Evolutionary conservation across 2,888 invertebrate genomes (phyloP), one percentile per base, ranked within the genome.

Genomic region (Ommatoiulus sabulosus): DNA sequence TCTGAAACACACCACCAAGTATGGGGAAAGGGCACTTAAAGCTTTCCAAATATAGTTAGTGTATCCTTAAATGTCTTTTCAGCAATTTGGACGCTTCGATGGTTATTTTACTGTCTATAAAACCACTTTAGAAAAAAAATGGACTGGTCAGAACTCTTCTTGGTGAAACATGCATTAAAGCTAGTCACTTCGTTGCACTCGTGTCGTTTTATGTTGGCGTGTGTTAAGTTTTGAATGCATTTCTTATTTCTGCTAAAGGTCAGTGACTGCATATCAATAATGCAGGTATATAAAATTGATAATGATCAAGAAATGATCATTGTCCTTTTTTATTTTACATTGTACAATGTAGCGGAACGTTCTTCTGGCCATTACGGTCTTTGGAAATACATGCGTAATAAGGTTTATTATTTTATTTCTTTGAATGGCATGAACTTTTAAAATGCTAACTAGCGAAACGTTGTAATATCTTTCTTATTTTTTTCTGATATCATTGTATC

Each of bases 31-130:
- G 80, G 80, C 35, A 35, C 35, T 80, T 80, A 24, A 3, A 80
- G 80, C 80, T 35, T 80, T 80, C 80, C 35, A 35, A 80, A 80
- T 80, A 20, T 80, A 35, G 80, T 80, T 80, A 80, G 80, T 80
- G 35, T 35, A 80, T 80, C 80, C 80, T 35, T 80, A 80, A 80
- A 80, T 80, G 80, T 12, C 80, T 80, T 80, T 80, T 80, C 80
- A 20, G 80, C 80, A 80, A 80, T 80, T 80, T 80, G 80, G 15
- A 80, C 80, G 80, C 80, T 80, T 80, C 80, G 35, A 80, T 80
- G 80, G 80, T 80, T 80, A 80, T 80, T 80, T 80, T 80, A 80
- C 80, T 80, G 80, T 35, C 80, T 35, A 80, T 80, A 35, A 80
- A 80, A 80, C 80, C 35, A 80, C 80, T 80, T 80, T 80, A 35